phyloP scores from a whole-genome alignment of 2,888 invertebrate genomes.

The Cremastinae sp. region DNA sequence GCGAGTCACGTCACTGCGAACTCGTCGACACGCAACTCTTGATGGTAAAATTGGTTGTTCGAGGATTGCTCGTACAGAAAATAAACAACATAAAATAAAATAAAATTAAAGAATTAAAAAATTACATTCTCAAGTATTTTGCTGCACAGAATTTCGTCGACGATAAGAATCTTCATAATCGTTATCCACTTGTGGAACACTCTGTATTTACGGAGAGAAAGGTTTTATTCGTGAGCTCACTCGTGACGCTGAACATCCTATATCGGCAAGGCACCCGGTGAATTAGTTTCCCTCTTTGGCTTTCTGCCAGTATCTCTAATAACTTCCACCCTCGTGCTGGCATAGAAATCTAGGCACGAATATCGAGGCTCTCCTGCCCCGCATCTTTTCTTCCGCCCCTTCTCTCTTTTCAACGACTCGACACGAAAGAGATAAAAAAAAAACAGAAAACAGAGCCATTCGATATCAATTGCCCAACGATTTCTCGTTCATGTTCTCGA shows the following conservation, averaged over 20 bases:
- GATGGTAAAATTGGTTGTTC: no score
- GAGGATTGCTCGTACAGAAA: no score
- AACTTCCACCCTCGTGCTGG: constrained; percentile 52
- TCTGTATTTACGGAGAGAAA: constrained; percentile 30
- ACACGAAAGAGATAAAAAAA: constrained; percentile 30
- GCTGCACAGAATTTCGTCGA: no score
- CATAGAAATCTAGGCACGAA: constrained; percentile 50
- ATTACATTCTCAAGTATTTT: no score
- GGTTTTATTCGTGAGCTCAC: constrained; percentile 5
- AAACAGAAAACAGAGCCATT: constrained; percentile 28
- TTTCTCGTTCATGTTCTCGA: constrained; percentile 19
- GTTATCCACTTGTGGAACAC: constrained; percentile 7
- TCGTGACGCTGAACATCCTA: constrained; percentile 28
- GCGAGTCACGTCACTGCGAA: no score
- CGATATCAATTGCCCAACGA: constrained; percentile 30
- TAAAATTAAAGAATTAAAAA: no score
- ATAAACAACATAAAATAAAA: no score
- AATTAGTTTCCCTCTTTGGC: constrained; percentile 57
- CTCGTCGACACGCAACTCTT: no score
- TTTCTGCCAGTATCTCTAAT: constrained; percentile 56
- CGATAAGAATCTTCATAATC: no score
- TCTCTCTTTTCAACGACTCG: constrained; percentile 25
- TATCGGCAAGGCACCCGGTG: constrained; percentile 39
- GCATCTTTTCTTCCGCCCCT: constrained; percentile 13
- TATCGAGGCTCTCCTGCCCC: constrained; percentile 48